phyloP scores from a whole-genome alignment of 2,797 vertebrate genomes.

The Coilia nasus region DNA sequence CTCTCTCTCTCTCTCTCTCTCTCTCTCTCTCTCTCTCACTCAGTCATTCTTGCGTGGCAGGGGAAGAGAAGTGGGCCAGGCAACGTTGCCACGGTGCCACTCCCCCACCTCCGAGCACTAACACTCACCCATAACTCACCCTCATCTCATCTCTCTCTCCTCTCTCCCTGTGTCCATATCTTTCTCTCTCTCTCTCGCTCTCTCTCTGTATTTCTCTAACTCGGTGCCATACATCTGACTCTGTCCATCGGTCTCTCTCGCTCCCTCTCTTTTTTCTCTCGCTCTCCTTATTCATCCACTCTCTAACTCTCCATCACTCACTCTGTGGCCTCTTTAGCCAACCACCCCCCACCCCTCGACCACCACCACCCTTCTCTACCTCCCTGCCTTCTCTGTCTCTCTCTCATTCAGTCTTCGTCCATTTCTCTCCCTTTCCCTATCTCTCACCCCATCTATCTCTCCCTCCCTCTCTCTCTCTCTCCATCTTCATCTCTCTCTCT shows the following conservation, averaged over 20 bases:
- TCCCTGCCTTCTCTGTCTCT: too few relatives aligned
- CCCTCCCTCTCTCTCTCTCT: too few relatives aligned
- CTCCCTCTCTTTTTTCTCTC: background rate
- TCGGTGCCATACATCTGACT: too few relatives aligned
- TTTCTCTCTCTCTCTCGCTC: background rate
- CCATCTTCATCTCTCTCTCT: too few relatives aligned
- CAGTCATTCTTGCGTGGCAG: background rate
- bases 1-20: background rate
- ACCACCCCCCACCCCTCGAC: too few relatives aligned
- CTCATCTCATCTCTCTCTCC: background rate
- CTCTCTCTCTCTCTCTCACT: background rate
- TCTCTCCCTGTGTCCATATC: background rate
- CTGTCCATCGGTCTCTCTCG: background rate
- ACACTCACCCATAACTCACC: conserved; percentile 22
- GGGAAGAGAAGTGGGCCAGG: conserved; percentile 3
- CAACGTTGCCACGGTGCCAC: background rate
- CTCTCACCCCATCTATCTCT: too few relatives aligned
- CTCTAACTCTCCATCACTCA: background rate
- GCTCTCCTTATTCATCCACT: background rate
- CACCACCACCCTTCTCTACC: too few relatives aligned
- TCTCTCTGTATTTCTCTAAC: background rate
- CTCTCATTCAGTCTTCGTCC: too few relatives aligned
- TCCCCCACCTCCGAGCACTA: conserved; percentile 1
- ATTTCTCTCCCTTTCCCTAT: too few relatives aligned
- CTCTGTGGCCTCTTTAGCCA: background rate